Conservation (phyloP, 2,888 invertebrate genomes). For the Bellardia pandia region DNA sequence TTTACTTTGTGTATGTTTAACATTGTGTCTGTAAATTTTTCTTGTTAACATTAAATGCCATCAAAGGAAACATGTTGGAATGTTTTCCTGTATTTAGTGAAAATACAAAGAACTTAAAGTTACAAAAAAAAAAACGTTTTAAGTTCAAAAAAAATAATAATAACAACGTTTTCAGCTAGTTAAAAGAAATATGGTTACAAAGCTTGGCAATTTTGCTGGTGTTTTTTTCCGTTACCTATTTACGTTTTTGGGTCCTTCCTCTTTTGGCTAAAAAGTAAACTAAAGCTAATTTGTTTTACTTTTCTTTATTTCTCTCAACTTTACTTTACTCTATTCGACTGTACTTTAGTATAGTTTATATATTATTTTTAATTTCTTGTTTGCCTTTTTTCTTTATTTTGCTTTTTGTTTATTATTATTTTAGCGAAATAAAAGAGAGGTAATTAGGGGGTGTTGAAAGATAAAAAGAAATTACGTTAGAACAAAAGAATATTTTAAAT, state of each 20-base stretch:
- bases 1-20: background rate
- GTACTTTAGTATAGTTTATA: background rate
- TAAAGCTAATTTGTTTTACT: conserved; percentile 22
- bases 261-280: background rate
- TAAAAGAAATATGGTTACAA: conserved; percentile 6
- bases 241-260: background rate
- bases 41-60: conserved; percentile 54
- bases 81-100: conserved; percentile 49
- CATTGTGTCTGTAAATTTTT: conserved; percentile 23
- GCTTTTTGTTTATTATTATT: background rate
- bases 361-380: background rate
- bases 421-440: background rate
- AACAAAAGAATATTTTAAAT: conserved; percentile 12
- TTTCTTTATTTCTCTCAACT: background rate
- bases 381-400: background rate
- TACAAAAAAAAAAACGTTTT: background rate
- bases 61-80: conserved; percentile 56
- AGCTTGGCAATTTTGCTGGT: background rate
- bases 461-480: conserved; percentile 13
- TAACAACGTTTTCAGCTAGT: background rate
- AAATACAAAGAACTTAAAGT: background rate
- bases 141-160: background rate
- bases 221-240: background rate
- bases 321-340: background rate
- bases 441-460: conserved; percentile 23